Conservation (phyloP, 1,140 invertebrate genomes). For the Cephus cinctus region DNA sequence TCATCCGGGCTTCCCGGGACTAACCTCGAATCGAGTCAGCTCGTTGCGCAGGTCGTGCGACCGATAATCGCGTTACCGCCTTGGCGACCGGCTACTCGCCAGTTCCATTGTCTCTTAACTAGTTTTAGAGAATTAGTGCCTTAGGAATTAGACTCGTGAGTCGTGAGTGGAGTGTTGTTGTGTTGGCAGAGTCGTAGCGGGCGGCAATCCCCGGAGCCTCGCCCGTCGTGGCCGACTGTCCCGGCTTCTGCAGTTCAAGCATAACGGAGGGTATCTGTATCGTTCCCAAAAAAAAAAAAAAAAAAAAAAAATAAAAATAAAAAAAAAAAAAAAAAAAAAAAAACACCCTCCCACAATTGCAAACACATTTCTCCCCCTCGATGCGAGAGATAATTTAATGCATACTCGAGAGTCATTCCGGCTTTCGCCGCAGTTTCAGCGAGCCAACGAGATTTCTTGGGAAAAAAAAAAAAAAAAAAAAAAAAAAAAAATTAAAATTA, state of each 20-base stretch:
- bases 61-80: too few relatives aligned
- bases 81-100: too few relatives aligned
- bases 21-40: too few relatives aligned
- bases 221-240: constrained; percentile 83
- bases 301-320: constrained; percentile 16
- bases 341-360: neutral
- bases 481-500: constrained; percentile 10
- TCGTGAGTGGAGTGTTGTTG: constrained; percentile 56
- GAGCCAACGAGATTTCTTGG: too few relatives aligned
- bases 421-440: too few relatives aligned
- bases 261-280: constrained; percentile 78
- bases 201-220: constrained; percentile 76
- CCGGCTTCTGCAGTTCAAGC: constrained; percentile 83
- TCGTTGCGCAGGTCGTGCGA: too few relatives aligned
- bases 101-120: constrained; percentile 49
- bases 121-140: constrained; percentile 40
- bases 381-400: too few relatives aligned
- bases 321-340: constrained; percentile 21
- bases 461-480: constrained; percentile 13
- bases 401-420: too few relatives aligned
- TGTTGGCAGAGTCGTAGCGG: constrained; percentile 67
- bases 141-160: constrained; percentile 59
- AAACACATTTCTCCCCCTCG: too few relatives aligned
- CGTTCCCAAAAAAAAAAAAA: constrained; percentile 40
- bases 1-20: too few relatives aligned